Evolutionary conservation across 2,888 invertebrate genomes (phyloP), one percentile per base, ranked within the genome.

Genomic region (Pediacus dermestoides): DNA sequence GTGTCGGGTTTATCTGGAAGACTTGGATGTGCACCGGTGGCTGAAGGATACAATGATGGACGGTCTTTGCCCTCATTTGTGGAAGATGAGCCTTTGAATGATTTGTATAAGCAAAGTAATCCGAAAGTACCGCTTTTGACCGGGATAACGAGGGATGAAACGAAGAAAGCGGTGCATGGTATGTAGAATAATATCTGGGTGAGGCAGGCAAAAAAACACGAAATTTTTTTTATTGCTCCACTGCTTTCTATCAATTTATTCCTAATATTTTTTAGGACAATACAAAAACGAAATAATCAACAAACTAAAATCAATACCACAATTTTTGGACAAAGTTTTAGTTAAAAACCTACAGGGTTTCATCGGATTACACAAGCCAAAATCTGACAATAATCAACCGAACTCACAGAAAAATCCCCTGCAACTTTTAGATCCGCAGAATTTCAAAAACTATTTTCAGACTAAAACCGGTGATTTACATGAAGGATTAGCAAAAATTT

Each of bases 71-170:
- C 87, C 0, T 77, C 81, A 4, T 64, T 85, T 10, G 70, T 86
- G 1, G 70, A 74, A n/a, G 73, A 76, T 10, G 68, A 76, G 26
- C 85, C 87, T 0, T 70, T 80, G 2, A 70, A 78, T 13, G 72
- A 80, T 2, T 64, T 87, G 32, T 73, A 74, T 35, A 70, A 71
- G 15, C 76, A 74, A 14, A 68, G 74, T 34, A 48, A 52, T 27
- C 73, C 74, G 0, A 72, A 74, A 2, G 74, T 81, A 9, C 86
- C 87, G 0, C 63, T 88, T 44, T 69, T 88, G 7, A 85, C 82
- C 0, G 88, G 88, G 1, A 81, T 85, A 2, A 78, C 80, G 1
- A 81, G 80, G 30, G 81, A 85, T 27, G 87, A 88, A 68, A 85
- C 85, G 0, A 74, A 77, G 1, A 70, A 73, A 11, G 80, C 79